Conservation (phyloP, 2,113 vertebrate genomes). For the Telmatochromis brichardi region DNA sequence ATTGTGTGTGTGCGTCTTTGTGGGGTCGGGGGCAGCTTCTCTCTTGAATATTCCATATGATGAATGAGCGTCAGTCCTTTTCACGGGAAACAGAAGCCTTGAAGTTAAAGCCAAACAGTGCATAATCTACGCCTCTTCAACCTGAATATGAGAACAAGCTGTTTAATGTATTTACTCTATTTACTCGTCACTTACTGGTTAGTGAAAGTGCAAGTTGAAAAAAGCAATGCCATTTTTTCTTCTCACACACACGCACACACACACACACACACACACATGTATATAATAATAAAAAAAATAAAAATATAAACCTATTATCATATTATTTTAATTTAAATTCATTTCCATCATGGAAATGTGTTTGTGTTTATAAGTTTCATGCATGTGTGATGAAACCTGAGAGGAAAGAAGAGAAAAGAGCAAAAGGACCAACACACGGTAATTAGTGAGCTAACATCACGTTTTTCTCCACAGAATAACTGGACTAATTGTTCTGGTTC, state of each 20-base stretch:
- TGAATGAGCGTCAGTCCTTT: constrained; percentile 55
- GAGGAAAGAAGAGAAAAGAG: neutral
- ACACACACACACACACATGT: fast-evolving
- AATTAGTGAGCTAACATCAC: constrained; percentile 42
- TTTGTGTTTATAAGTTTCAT: neutral
- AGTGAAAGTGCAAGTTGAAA: neutral
- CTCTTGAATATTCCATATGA: constrained; percentile 64
- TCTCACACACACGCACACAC: neutral
- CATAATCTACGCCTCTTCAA: neutral
- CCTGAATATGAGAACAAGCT: neutral
- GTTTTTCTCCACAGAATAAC: constrained; percentile 37
- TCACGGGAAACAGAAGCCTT: constrained; percentile 46
- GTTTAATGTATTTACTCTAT: neutral
- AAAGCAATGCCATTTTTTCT: neutral
- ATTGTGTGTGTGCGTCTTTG: constrained; percentile 30
- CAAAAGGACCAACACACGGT: neutral
- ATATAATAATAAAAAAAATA: neutral
- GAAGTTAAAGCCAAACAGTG: constrained; percentile 1
- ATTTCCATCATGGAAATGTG: neutral
- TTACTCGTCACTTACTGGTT: neutral
- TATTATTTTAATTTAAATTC: neutral
- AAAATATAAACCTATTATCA: neutral
- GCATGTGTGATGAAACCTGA: neutral
- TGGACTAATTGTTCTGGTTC: constrained; percentile 47
- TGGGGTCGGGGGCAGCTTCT: constrained; percentile 10